Evolutionary conservation across 2,113 vertebrate genomes (phyloP), one percentile per base, ranked within the genome.

Genomic region (Poeciliopsis occidentalis): DNA sequence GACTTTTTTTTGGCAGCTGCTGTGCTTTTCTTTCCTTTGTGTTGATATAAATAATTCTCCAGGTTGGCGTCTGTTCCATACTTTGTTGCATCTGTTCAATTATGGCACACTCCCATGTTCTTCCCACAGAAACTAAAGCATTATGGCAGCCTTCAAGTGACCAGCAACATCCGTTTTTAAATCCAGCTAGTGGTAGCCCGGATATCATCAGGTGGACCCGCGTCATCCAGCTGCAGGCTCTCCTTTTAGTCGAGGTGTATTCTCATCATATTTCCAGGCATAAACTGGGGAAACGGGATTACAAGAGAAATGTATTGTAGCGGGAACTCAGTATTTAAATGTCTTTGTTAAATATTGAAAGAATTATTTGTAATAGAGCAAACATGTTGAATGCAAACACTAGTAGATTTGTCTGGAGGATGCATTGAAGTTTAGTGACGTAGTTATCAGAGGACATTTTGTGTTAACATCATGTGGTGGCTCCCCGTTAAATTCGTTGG

Each of bases 311-410:
- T 81, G 83, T 85, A 86, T 92, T 88, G 76, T 82, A 80, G 81
- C 68, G 75, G 84, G 67, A 84, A 85, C 47, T 88, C 91, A 93
- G 91, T 94, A 94, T 95, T 94, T 95, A 92, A 93, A 92, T 88
- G 90, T 93, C 74, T 85, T 91, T 86, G 84, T 91, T 83, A 80
- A 83, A 88, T 92, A 91, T 88, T 92, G 71, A 92, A 86, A 90
- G 70, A 87, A 86, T 82, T 92, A 94, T 93, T 91, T 93, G 91
- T 94, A 85, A 78, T 86, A 89, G 88, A 92, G 71, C 27, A 87
- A 88, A 77, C 64, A 39, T 71, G 76, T 79, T 86, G 85, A 89
- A 91, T 89, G 83, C 88, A 80, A 82, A 88, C 72, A 71, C 73
- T 88, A 81, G 80, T 91, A 88, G 71, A 74, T 71, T 75, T 81